Conservation (phyloP, 2,113 vertebrate species). For the Sarotherodon lohbergeri region DNA sequence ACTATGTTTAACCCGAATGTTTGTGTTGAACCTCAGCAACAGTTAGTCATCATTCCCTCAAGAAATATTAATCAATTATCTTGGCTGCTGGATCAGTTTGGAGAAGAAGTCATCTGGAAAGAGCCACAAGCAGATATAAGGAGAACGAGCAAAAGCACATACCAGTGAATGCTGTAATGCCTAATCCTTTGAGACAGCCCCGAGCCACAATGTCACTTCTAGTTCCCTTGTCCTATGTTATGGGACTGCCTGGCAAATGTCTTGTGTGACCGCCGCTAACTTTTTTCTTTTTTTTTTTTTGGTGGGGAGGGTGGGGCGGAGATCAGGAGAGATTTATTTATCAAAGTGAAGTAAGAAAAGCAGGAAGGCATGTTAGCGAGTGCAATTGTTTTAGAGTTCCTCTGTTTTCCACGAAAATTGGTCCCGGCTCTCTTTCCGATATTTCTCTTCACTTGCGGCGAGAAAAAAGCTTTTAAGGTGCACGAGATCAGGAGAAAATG, state of each 20-base stretch:
- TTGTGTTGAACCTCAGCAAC: constrained; percentile 64
- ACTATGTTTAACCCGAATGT: constrained; percentile 61
- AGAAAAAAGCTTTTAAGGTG: constrained; percentile 29
- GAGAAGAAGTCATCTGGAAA: constrained; percentile 79
- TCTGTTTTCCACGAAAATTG: constrained; percentile 36
- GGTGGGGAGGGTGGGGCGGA: background rate
- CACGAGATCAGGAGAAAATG: constrained; percentile 10
- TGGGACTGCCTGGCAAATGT: constrained; percentile 59
- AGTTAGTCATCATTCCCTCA: constrained; percentile 78
- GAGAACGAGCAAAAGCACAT: constrained; percentile 70
- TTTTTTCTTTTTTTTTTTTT: background rate
- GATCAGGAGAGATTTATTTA: constrained; percentile 56
- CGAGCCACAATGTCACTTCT: constrained; percentile 77
- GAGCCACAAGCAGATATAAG: constrained; percentile 76
- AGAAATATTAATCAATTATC: constrained; percentile 82
- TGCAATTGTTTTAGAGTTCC: constrained; percentile 45
- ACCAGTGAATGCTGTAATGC: constrained; percentile 74
- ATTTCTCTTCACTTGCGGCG: constrained; percentile 7
- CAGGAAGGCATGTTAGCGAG: constrained; percentile 22
- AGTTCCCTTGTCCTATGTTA: constrained; percentile 70
- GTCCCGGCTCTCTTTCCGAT: constrained; percentile 28
- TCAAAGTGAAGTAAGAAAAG: constrained; percentile 15
- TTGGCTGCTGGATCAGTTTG: constrained; percentile 73
- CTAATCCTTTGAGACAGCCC: constrained; percentile 78
- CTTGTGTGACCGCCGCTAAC: constrained; percentile 66